These are phyloP conservation scores for Corythaixoides concolor DNA, from an alignment of 2,113 vertebrate species.

Conservation along the genomic window DNA sequence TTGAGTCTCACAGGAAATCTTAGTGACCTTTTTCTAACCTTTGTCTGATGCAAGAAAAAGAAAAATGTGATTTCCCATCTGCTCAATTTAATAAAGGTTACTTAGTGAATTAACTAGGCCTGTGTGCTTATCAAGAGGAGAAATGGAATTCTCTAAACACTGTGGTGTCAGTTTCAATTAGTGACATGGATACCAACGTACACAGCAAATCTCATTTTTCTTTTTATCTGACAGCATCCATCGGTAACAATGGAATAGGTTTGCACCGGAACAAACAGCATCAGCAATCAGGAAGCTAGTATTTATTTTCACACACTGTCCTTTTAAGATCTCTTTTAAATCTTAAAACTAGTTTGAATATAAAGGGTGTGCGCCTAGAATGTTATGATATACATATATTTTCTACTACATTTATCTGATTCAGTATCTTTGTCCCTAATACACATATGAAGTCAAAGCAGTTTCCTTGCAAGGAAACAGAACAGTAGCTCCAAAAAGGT, in stretches of 20 bases:
- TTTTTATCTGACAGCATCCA: conserved; percentile 35
- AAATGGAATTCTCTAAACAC: conserved; percentile 75
- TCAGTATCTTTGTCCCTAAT: not conserved
- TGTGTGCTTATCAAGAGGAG: conserved; percentile 68
- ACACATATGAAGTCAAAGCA: not conserved
- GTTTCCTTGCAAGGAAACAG: not conserved
- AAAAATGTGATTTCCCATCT: conserved; percentile 66
- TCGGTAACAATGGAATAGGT: not conserved
- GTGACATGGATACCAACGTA: conserved; percentile 75
- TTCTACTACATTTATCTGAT: not conserved
- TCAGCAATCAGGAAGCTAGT: not conserved
- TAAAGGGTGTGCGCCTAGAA: not conserved
- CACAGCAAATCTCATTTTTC: conserved; percentile 75
- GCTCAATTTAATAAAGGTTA: conserved; percentile 83
- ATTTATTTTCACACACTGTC: not conserved
- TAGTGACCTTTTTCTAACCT: conserved; percentile 71
- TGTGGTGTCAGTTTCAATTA: conserved; percentile 83
- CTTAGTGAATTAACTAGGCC: conserved; percentile 81
- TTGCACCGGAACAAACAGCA: not conserved
- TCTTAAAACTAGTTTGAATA: not conserved
- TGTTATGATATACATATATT: not conserved
- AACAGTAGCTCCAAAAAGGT: not conserved
- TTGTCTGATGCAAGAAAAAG: conserved; percentile 61
- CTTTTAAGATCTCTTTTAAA: not conserved
- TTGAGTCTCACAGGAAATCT: conserved; percentile 56